These are phyloP conservation scores for Todiramphus saurophagus DNA, from an alignment of 2,113 vertebrate species.

Conservation along the genomic window DNA sequence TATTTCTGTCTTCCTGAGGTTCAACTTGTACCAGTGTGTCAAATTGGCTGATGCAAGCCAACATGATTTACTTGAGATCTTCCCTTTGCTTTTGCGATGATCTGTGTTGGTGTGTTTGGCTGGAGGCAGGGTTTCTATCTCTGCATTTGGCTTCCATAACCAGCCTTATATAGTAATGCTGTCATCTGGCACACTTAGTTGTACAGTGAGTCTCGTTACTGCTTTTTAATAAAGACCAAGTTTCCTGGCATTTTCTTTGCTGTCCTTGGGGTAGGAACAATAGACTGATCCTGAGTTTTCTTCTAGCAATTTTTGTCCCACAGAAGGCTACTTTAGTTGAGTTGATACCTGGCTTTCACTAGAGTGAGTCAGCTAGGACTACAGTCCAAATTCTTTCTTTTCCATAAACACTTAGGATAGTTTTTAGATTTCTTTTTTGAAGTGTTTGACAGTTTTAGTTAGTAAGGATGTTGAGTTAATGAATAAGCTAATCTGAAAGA, in stretches of 20 bases:
- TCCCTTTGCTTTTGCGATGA: neutral
- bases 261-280: neutral
- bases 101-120: neutral
- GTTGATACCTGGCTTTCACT: neutral
- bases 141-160: neutral
- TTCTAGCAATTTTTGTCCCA: neutral
- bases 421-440: neutral
- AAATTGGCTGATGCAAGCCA: neutral
- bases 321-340: neutral
- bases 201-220: neutral
- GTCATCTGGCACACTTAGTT: constrained; percentile 35
- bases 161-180: constrained; percentile 13
- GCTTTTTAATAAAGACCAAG: constrained; percentile 39
- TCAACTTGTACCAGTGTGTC: neutral
- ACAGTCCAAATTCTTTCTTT: neutral
- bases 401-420: neutral
- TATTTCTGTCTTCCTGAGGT: neutral
- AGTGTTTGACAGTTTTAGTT: neutral
- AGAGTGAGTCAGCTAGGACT: neutral
- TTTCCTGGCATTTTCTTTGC: constrained; percentile 28
- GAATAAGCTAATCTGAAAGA: neutral
- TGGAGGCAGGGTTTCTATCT: neutral
- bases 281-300: neutral
- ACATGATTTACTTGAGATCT: neutral
- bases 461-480: neutral